Base-by-base conservation (phyloP, 2,797 vertebrate genomes). In the Taenioides sp. region DNA sequence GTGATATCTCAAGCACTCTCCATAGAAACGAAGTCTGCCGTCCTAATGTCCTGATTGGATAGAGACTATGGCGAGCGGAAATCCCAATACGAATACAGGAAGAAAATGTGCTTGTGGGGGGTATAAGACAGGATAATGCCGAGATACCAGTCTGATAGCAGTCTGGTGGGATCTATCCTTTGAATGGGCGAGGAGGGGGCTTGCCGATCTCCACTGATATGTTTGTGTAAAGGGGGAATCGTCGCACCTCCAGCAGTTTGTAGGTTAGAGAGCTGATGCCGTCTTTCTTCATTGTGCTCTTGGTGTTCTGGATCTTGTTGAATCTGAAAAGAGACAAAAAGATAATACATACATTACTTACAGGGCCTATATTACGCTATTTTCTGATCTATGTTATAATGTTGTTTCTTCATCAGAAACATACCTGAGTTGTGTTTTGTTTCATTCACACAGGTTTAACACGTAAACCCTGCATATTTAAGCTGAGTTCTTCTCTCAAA, bases 271-370 rank as follows among this genome's bases (percentile, higher is more conserved):
- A 95, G 83, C 95, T 96, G 87, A 99, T 99, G 82, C 98, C 98
- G 0, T 99, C 98, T 81, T 95, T 96, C 88, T 95, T 97, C 98
- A 99, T 99, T 0, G 96, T 98, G 94, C 96, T 95, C 94, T 98
- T 99, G 1, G 98, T 99, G 92, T 99, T 99, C 87, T 99, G 97
- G 87, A 99, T 99, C 94, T 98, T 98, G 86, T 95, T 98, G 90
- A 99, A 99, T 87, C 98, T 99, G 89, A 31, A 61, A 25, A 58
- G 58, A 68, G 23, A 31, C 14, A 67, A 7, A n/a, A 55, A 23
- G 37, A 58, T 72, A n/a, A 67, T 7, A 77, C 2, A 37, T 10
- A 10, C 34, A 37, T 37, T 2, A 10, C 34, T 10, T 37, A 37
- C 34, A 37, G 1, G 34, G 7, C 34, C 34, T 10, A 37, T 37